A percentile compares a stretch with the other conserved stretches of the same genome.
phyloP scores from a whole-genome alignment of 2,888 invertebrate genomes.

The Phrixothrix hirtus region DNA sequence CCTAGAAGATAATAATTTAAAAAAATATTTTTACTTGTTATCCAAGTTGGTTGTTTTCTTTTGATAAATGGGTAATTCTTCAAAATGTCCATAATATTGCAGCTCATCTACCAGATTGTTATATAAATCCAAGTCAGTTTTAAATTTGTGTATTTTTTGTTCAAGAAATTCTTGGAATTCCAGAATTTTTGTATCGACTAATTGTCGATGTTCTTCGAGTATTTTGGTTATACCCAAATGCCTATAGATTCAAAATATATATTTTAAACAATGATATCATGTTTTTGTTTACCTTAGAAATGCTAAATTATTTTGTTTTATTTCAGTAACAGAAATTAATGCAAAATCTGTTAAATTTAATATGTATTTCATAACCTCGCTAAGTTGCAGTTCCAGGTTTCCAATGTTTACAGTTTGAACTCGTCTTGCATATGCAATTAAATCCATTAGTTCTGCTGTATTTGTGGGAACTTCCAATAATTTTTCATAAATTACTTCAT shows the following conservation, averaged over 20 bases:
- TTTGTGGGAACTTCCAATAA: constrained; percentile 78
- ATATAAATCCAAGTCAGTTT: constrained; percentile 79
- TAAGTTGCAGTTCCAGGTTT: constrained; percentile 77
- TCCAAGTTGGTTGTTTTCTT: constrained; percentile 80
- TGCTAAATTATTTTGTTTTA: constrained; percentile 85
- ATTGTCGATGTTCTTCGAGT: constrained; percentile 79
- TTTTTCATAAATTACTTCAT: constrained; percentile 76
- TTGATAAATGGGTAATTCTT: constrained; percentile 80
- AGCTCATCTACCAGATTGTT: constrained; percentile 82
- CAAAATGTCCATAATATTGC: constrained; percentile 84
- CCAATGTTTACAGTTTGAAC: constrained; percentile 71
- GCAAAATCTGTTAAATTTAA: constrained; percentile 84
- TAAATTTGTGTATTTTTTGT: constrained; percentile 78
- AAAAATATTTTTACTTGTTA: constrained; percentile 52
- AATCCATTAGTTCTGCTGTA: constrained; percentile 83
- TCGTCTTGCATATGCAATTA: constrained; percentile 75
- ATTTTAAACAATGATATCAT: too few relatives aligned
- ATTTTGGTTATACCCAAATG: constrained; percentile 79
- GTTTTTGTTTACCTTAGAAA: constrained; percentile 71
- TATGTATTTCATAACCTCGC: constrained; percentile 69
- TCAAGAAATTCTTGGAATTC: constrained; percentile 85
- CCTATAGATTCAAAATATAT: too few relatives aligned
- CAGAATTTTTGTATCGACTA: constrained; percentile 77
- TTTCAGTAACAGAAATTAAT: constrained; percentile 77
- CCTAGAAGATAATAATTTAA: too few relatives aligned